Evolutionary conservation across 1,140 invertebrate genomes (phyloP), one percentile per base, ranked within the genome.

Genomic region (Spodoptera frugiperda): DNA sequence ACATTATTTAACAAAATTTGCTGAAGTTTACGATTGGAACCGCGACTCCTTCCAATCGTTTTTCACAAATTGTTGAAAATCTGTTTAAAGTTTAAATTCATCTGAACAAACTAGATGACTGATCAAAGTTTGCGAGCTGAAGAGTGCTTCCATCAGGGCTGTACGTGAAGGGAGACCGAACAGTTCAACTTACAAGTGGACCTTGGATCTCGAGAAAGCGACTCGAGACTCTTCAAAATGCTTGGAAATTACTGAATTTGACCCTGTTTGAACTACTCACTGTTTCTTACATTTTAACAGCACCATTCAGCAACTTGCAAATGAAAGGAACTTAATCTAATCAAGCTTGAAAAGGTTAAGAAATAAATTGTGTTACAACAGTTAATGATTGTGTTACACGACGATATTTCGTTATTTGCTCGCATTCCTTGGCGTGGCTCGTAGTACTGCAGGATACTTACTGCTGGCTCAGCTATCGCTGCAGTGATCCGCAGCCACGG

Each of bases 61-160:
- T 21, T 57, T 21, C 17, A 9, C 33, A 12, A 19, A 15, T 70
- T 73, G 19, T 59, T 67, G 17, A 25, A 67, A 67, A 15, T 19
- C 11, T 46, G 6, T 25, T 67, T 67, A n/a, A 46, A 21, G 17
- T 59, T 73, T 46, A 61, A 59, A 61, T 61, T 48, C 39, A 48
- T 46, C 44, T 49, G 33, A 57, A 72, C 53, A 73, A 73, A 59
- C 71, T 73, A 59, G 71, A 80, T 74, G 68, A 73, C 39, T 79
- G 57, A 76, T 71, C 67, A 74, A 82, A 82, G 54, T 73, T 25
- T 21, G 33, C 17, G 17, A 12, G 57, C 12, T 15, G 44, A 17
- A 19, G 53, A 75, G 59, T 44, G 71, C 39, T 48, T 12, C 30
- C 72, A 15, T n/a, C 21, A 74, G 17, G 68, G 25, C 72, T 75